Conservation (phyloP, 2,888 invertebrate species). For the Coremacera marginata region DNA sequence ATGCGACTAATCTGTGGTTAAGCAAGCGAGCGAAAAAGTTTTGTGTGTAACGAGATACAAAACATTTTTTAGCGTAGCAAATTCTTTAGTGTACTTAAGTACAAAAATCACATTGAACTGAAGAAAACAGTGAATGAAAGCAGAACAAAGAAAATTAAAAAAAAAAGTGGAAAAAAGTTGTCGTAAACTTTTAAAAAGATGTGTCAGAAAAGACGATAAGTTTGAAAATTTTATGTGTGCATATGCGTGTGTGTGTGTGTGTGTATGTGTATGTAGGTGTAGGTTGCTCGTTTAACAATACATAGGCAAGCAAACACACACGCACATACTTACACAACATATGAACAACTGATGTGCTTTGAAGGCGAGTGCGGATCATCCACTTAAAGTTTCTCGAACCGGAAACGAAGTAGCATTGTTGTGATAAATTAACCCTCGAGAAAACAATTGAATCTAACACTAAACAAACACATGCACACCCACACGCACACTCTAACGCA, state of each 20-base stretch:
- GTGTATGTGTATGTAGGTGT: too few relatives aligned
- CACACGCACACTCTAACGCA: background rate
- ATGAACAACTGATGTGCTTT: background rate
- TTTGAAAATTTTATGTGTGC: conserved; percentile 4
- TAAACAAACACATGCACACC: background rate
- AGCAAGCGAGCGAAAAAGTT: too few relatives aligned
- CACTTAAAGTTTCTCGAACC: conserved; percentile 43
- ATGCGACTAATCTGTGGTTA: too few relatives aligned
- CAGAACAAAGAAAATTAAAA: background rate
- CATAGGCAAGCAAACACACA: conserved; percentile 13
- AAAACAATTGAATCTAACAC: conserved; percentile 54
- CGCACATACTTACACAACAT: conserved; percentile 11
- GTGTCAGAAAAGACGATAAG: background rate
- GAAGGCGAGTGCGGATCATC: background rate
- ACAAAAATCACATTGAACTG: too few relatives aligned
- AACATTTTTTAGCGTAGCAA: too few relatives aligned
- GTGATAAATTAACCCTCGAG: conserved; percentile 63
- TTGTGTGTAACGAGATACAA: too few relatives aligned
- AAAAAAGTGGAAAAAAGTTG: background rate
- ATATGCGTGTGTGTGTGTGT: background rate
- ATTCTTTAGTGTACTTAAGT: too few relatives aligned
- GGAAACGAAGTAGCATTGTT: conserved; percentile 49
- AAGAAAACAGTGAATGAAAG: too few relatives aligned
- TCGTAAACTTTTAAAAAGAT: conserved; percentile 8
- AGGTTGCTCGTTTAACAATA: too few relatives aligned